Evolutionary conservation across 1,140 invertebrate genomes (phyloP).

Genomic region (Sminthurides bifidus): DNA sequence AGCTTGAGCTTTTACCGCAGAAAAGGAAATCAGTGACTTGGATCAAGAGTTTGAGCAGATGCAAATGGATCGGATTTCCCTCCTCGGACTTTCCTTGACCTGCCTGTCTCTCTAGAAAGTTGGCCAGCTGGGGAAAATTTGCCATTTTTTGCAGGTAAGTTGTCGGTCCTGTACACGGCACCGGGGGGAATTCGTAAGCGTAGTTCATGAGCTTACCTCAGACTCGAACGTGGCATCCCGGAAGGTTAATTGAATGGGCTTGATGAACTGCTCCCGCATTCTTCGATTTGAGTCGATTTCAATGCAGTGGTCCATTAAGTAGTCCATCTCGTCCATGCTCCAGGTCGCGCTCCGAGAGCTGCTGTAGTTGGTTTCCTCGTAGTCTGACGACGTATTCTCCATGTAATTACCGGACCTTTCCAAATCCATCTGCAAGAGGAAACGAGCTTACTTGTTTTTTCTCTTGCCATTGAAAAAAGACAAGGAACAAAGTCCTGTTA

Average conservation of each 20-base stretch:
- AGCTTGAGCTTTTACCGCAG: no score
- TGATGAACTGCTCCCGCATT: constrained; percentile 76
- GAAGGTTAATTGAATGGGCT: constrained; percentile 73
- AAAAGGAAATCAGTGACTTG: no score
- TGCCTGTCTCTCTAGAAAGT: no score
- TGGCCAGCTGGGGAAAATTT: no score
- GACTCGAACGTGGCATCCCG: constrained; percentile 57
- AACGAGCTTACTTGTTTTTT: no score
- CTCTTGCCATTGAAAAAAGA: neutral
- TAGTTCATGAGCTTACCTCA: no score
- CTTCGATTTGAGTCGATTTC: constrained; percentile 86
- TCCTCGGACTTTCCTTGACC: no score
- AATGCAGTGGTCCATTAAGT: constrained; percentile 75
- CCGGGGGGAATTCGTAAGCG: no score
- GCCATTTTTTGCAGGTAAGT: no score
- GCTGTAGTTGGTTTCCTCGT: constrained; percentile 25
- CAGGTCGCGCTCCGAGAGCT: constrained; percentile 23
- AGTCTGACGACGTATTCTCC: constrained; percentile 24
- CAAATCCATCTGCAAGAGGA: constrained; percentile 7
- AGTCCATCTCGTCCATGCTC: constrained; percentile 47
- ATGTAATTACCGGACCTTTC: constrained; percentile 16
- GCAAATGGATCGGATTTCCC: no score
- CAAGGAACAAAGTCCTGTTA: neutral
- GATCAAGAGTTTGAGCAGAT: no score
- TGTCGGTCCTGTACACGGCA: no score